Conservation (phyloP, 2,113 vertebrate genomes). For the Poeciliopsis retropinna region DNA sequence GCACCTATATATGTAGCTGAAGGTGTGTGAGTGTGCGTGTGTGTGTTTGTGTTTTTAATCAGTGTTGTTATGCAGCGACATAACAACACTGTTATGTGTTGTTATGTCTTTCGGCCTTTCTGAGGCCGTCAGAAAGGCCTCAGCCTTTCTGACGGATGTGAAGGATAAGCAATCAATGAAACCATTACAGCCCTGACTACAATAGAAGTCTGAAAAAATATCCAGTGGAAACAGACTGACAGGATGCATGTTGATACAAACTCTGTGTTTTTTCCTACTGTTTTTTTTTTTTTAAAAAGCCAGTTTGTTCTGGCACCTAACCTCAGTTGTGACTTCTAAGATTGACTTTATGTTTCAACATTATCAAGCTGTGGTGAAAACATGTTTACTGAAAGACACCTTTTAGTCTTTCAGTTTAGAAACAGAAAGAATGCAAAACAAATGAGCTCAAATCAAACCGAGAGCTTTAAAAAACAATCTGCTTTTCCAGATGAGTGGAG, state of each 20-base stretch:
- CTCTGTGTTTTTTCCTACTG: neutral
- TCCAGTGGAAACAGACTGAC: constrained; percentile 35
- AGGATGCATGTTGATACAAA: constrained; percentile 29
- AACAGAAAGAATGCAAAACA: neutral
- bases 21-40: too few species aligned
- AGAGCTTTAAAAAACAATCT: constrained; percentile 7
- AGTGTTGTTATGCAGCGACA: constrained; percentile 30
- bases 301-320: too few species aligned
- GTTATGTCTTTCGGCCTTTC: too few species aligned
- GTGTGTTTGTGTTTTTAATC: constrained; percentile 45
- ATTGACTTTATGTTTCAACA: too few species aligned
- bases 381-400: too few species aligned
- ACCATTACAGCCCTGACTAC: constrained; percentile 43
- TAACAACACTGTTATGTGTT: too few species aligned
- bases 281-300: neutral
- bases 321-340: too few species aligned
- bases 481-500: neutral
- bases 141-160: constrained; percentile 61
- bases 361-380: too few species aligned
- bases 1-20: neutral
- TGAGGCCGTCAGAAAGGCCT: too few species aligned
- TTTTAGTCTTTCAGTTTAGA: constrained; percentile 12
- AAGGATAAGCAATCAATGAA: constrained; percentile 63
- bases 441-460: constrained; percentile 18
- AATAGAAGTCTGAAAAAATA: constrained; percentile 26